Percentiles rank a stretch among this genome's conserved stretches.
phyloP scores from a whole-genome alignment of 1,140 invertebrate species.

The Drosophila littoralis region DNA sequence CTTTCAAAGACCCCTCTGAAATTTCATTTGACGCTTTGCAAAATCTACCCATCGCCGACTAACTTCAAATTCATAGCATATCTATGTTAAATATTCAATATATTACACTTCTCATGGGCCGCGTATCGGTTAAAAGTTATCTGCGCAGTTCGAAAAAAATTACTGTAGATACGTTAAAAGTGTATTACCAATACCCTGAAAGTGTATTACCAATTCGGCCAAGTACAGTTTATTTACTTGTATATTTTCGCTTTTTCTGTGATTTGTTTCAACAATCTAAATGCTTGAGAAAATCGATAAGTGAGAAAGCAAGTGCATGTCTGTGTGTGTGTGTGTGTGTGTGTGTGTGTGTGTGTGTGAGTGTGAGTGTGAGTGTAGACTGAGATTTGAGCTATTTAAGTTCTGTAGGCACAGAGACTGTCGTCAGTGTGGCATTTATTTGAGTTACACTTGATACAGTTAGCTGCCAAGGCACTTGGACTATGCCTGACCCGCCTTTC shows the following conservation, averaged over 20 bases:
- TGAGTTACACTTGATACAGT: constrained; percentile 21
- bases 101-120: no score
- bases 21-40: no score
- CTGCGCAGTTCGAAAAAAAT: no score
- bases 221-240: background rate
- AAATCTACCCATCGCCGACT: no score
- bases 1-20: no score
- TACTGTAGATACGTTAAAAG: background rate
- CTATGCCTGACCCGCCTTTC: constrained; percentile 63
- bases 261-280: constrained; percentile 33
- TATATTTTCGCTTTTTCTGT: constrained; percentile 11
- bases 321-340: constrained; percentile 2
- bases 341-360: constrained; percentile 7
- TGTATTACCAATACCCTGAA: background rate
- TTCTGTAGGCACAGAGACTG: constrained; percentile 44
- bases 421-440: constrained; percentile 16
- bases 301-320: constrained; percentile 9
- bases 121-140: no score
- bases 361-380: constrained; percentile 8
- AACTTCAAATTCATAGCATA: no score
- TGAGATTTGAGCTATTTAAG: constrained; percentile 65
- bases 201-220: background rate
- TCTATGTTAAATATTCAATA: no score
- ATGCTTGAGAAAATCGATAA: constrained; percentile 67
- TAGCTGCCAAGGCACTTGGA: constrained; percentile 40